These are phyloP conservation scores for Melinaea marsaeus DNA, from an alignment of 2,888 invertebrate species.

Conservation along the genomic window DNA sequence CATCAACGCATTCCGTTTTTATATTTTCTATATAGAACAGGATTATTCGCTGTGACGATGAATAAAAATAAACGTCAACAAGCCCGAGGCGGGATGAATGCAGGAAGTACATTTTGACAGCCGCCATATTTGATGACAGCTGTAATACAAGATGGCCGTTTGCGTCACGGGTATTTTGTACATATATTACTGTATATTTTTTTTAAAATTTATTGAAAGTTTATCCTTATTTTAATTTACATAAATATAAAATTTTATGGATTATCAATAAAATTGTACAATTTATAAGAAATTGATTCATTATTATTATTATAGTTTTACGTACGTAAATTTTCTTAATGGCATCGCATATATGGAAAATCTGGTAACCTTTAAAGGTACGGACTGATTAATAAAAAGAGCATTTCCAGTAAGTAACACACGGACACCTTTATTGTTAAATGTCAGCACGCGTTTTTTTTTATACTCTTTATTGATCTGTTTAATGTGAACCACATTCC, in stretches of 20 bases:
- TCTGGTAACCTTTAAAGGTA: slow-evolving; percentile 11
- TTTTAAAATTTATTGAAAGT: no score
- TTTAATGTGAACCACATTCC: slow-evolving; percentile 36
- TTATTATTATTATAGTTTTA: no score
- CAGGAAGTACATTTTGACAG: slow-evolving; percentile 67
- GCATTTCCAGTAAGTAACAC: background rate
- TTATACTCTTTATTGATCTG: slow-evolving; percentile 36
- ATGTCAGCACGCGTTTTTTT: slow-evolving; percentile 38
- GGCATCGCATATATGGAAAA: background rate
- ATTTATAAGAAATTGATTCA: no score
- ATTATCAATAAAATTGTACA: no score
- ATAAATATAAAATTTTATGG: no score
- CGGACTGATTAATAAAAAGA: slow-evolving; percentile 10
- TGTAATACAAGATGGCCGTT: slow-evolving; percentile 1
- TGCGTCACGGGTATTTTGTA: background rate
- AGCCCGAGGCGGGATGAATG: slow-evolving; percentile 60
- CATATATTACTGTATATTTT: background rate
- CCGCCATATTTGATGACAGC: slow-evolving; percentile 37
- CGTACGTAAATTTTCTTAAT: background rate
- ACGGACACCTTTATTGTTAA: slow-evolving; percentile 22
- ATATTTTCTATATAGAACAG: slow-evolving; percentile 53
- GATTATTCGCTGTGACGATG: slow-evolving; percentile 43
- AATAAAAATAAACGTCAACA: slow-evolving; percentile 42
- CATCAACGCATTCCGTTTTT: slow-evolving; percentile 52
- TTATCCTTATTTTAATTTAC: no score